phyloP scores from a whole-genome alignment of 2,113 vertebrate species.

The Barnardius zonarius region DNA sequence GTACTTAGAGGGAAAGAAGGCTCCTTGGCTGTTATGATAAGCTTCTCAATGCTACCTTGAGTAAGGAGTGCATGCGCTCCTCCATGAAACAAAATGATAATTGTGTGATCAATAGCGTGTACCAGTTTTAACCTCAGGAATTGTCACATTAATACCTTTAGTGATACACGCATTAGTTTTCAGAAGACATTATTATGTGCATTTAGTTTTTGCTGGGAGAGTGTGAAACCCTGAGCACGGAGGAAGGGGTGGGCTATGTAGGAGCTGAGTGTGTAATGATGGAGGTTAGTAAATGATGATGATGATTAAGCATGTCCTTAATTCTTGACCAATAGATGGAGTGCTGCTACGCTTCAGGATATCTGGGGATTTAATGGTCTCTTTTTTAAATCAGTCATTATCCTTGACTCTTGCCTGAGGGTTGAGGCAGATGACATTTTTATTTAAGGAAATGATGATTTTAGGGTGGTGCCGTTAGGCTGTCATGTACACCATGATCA shows the following conservation, averaged over 20 bases:
- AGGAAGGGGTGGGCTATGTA: neutral
- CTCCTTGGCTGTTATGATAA: neutral
- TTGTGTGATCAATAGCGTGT: neutral
- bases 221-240: neutral
- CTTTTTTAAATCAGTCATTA: constrained; percentile 44
- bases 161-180: neutral
- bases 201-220: neutral
- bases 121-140: neutral
- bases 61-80: neutral
- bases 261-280: neutral
- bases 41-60: neutral
- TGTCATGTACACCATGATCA: neutral
- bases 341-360: constrained; percentile 17
- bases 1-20: neutral
- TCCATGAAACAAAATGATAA: neutral
- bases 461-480: neutral
- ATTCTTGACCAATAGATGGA: constrained; percentile 45
- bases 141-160: neutral
- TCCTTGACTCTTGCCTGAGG: constrained; percentile 24
- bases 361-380: constrained; percentile 28
- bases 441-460: neutral
- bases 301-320: neutral
- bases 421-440: neutral
- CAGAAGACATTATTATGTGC: neutral
- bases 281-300: neutral